Evolutionary conservation across 1,140 invertebrate genomes (phyloP).

Genomic region (Brachionus sp.): DNA sequence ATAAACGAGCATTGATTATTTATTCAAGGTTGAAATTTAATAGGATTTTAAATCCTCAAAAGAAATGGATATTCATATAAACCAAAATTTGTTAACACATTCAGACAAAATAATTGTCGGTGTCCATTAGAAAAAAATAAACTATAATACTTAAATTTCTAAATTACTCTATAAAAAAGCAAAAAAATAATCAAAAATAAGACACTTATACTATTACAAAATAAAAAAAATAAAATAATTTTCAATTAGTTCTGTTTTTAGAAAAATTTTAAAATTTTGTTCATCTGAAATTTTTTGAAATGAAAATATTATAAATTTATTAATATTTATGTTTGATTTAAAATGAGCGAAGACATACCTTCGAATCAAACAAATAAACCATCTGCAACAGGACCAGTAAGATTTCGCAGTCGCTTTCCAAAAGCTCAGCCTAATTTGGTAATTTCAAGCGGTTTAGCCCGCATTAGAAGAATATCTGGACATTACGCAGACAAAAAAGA

Average conservation of each 20-base stretch:
- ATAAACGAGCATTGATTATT: no score
- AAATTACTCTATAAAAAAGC: neutral
- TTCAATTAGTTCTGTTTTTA: neutral
- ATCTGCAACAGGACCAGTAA: neutral
- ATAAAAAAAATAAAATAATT: neutral
- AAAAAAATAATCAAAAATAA: neutral
- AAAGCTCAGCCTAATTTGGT: constrained; percentile 34
- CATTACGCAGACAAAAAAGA: neutral
- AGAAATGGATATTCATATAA: no score
- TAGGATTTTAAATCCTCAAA: no score
- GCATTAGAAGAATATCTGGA: constrained; percentile 18
- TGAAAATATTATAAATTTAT: constrained; percentile 11
- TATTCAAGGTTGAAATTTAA: no score
- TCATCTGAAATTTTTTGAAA: neutral
- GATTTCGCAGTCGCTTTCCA: constrained; percentile 35
- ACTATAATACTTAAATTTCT: neutral
- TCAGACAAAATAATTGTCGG: neutral
- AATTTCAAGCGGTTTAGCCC: neutral
- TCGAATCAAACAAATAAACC: neutral
- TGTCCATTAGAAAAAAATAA: neutral
- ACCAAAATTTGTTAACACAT: no score
- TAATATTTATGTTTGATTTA: neutral
- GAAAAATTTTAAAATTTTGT: neutral
- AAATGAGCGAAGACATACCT: constrained; percentile 2
- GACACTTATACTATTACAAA: neutral